These are phyloP conservation scores for Sesia apiformis DNA, from an alignment of 2,888 invertebrate species.

Conservation along the genomic window DNA sequence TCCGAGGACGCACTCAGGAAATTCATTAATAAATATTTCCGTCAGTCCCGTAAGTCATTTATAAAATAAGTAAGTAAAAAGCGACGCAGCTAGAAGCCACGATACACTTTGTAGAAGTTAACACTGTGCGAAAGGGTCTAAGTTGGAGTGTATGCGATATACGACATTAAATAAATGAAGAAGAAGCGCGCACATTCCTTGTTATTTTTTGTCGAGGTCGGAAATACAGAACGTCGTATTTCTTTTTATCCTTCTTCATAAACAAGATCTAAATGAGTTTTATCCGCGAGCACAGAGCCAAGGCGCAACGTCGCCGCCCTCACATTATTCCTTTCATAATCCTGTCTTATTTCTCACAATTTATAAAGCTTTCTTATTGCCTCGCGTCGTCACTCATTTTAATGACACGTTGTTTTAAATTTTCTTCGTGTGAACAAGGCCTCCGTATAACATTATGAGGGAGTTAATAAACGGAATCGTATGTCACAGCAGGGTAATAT, in stretches of 20 bases:
- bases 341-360: conserved; percentile 23
- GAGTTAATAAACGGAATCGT: conserved; percentile 23
- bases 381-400: conserved; percentile 23
- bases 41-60: conserved; percentile 21
- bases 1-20: conserved; percentile 24
- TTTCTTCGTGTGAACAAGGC: conserved; percentile 11
- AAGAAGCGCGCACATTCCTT: conserved; percentile 13
- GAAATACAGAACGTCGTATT: conserved; percentile 14
- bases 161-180: conserved; percentile 1
- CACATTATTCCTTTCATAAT: conserved; percentile 27
- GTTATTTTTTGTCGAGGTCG: conserved; percentile 16
- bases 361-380: conserved; percentile 28
- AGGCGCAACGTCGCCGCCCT: conserved; percentile 17
- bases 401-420: conserved; percentile 29
- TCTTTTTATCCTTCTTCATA: conserved; percentile 27
- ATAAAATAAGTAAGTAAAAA: conserved; percentile 15
- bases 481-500: conserved; percentile 21
- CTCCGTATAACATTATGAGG: conserved; percentile 5
- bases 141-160: conserved; percentile 8
- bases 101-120: conserved; percentile 5
- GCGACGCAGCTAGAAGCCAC: conserved; percentile 5
- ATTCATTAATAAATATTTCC: conserved; percentile 45
- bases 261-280: conserved; percentile 27
- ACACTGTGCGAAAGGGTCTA: neutral
- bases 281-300: conserved; percentile 14